These are phyloP conservation scores for Heliocidaris erythrogramma DNA, from an alignment of 35 echinoderm and acorn worm genomes.

Conservation along the genomic window DNA sequence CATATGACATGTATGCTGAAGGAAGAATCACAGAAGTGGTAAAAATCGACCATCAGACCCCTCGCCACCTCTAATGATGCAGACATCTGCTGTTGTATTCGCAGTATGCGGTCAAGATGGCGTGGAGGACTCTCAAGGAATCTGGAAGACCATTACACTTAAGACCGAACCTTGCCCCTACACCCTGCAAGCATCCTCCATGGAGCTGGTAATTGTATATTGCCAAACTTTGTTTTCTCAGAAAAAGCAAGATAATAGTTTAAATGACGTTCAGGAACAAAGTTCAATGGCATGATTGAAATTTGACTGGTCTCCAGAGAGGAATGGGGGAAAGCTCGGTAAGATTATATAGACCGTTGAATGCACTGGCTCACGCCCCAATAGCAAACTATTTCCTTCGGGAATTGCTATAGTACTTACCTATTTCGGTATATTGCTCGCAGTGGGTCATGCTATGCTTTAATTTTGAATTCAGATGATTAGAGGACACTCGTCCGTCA, in stretches of 20 bases:
- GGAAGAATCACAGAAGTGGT: neutral
- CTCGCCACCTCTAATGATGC: neutral
- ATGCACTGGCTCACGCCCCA: neutral
- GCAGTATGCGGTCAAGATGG: neutral
- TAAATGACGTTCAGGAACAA: neutral
- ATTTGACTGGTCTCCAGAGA: neutral
- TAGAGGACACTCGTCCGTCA: neutral
- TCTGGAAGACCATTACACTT: slow-evolving; percentile 2
- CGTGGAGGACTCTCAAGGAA: neutral
- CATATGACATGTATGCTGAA: too few species aligned
- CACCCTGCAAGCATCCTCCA: neutral
- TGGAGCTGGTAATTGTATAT: neutral
- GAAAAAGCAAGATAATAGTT: slow-evolving; percentile 5
- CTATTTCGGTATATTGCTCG: neutral
- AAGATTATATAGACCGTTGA: slow-evolving; percentile 4
- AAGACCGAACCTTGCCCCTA: neutral
- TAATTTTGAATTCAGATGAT: neutral
- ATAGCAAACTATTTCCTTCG: neutral
- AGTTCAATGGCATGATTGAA: slow-evolving; percentile 12
- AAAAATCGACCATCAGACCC: neutral
- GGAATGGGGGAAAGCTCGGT: neutral
- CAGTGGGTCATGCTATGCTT: neutral
- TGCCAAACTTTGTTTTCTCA: neutral
- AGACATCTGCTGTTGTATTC: neutral
- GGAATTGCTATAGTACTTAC: neutral